These are phyloP conservation scores for Diachasmimorpha longicaudata DNA, from an alignment of 1,140 invertebrate genomes.

Conservation along the genomic window DNA sequence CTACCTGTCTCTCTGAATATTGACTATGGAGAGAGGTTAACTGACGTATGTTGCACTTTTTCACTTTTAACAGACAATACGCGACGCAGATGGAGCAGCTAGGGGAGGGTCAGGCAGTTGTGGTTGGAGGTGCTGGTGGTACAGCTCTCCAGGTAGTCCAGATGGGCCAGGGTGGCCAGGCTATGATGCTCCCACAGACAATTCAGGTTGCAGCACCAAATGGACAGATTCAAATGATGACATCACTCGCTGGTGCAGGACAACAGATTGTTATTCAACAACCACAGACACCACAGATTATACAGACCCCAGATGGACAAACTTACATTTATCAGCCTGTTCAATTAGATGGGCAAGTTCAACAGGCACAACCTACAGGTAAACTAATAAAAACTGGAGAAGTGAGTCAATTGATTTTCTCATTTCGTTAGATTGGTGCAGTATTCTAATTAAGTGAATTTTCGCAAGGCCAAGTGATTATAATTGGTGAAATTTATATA, in stretches of 20 bases:
- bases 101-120: slow-evolving; percentile 60
- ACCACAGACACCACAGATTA: slow-evolving; percentile 78
- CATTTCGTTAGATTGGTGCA: too few relatives aligned
- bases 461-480: too few relatives aligned
- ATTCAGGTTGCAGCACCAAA: slow-evolving; percentile 70
- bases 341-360: slow-evolving; percentile 67
- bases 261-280: slow-evolving; percentile 68
- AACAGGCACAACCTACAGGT: slow-evolving; percentile 71
- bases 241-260: slow-evolving; percentile 64
- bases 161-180: slow-evolving; percentile 60
- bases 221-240: slow-evolving; percentile 71
- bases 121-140: slow-evolving; percentile 57
- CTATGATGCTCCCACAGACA: slow-evolving; percentile 65
- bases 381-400: too few relatives aligned
- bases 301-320: slow-evolving; percentile 93
- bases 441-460: too few relatives aligned
- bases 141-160: slow-evolving; percentile 61
- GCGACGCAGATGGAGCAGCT: slow-evolving; percentile 56
- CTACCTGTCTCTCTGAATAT: neutral
- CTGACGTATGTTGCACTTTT: neutral
- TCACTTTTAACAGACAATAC: slow-evolving; percentile 14
- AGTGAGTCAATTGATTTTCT: too few relatives aligned
- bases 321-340: slow-evolving; percentile 89
- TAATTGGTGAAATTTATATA: too few relatives aligned
- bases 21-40: neutral